These are phyloP conservation scores for Mastigias papua DNA, from an alignment of 30 jellyfish, hydroid and myxozoan species.

Conservation along the genomic window DNA sequence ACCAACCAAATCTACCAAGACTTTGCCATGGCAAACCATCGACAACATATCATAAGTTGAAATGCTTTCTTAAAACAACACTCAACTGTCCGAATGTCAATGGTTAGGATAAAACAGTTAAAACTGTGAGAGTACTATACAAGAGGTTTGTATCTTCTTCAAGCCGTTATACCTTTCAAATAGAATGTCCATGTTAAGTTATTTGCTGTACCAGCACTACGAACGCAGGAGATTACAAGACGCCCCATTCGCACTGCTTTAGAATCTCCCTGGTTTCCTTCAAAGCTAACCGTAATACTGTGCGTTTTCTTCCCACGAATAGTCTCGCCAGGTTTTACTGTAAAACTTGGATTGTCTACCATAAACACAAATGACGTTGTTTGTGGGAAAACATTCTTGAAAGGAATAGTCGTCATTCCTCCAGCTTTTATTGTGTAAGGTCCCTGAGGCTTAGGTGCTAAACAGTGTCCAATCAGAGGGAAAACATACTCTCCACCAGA, in stretches of 20 bases:
- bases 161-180: conserved; percentile 80
- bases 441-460: conserved; percentile 96
- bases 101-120: neutral
- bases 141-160: neutral
- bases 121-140: neutral
- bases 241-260: conserved; percentile 94
- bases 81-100: neutral
- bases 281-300: conserved; percentile 87
- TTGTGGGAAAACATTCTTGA: conserved; percentile 92
- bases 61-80: neutral
- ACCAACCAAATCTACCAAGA: too few species aligned
- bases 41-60: neutral
- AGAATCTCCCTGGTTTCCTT: conserved; percentile 96
- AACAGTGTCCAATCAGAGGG: conserved; percentile 95
- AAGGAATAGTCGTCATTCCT: conserved; percentile 85
- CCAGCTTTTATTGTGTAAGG: conserved; percentile 96
- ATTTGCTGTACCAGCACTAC: conserved; percentile 83
- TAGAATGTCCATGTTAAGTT: conserved; percentile 91
- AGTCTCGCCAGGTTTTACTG: conserved; percentile 90
- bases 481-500: conserved; percentile 95
- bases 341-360: conserved; percentile 86
- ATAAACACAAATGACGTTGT: conserved; percentile 90
- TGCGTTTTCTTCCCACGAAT: conserved; percentile 93
- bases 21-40: neutral
- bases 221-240: conserved; percentile 84